Conservation (phyloP, 1,140 invertebrate genomes). For the Neoseiulus cucumeris region DNA sequence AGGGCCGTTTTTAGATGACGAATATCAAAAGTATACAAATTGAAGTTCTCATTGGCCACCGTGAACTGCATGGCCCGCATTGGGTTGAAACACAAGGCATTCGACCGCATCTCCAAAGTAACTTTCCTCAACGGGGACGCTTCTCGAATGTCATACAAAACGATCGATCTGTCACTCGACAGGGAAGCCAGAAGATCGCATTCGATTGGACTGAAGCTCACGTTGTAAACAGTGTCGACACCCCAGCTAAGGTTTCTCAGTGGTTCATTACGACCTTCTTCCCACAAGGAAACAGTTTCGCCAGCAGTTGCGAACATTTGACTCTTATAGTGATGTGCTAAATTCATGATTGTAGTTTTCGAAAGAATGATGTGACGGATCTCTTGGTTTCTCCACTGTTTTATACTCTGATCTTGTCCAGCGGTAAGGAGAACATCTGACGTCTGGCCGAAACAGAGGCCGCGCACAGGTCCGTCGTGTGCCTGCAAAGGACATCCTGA, state of each 20-base stretch:
- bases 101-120: slow-evolving; percentile 58
- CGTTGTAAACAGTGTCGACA: slow-evolving; percentile 64
- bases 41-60: slow-evolving; percentile 31
- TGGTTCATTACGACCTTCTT: slow-evolving; percentile 63
- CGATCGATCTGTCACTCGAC: slow-evolving; percentile 72
- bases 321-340: slow-evolving; percentile 59
- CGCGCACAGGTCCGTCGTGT: slow-evolving; percentile 74
- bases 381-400: slow-evolving; percentile 51
- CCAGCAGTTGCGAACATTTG: slow-evolving; percentile 80
- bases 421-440: slow-evolving; percentile 46
- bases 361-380: slow-evolving; percentile 37
- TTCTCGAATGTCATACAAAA: slow-evolving; percentile 81
- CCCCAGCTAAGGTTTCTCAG: slow-evolving; percentile 71
- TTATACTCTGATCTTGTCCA: slow-evolving; percentile 86
- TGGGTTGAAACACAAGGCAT: slow-evolving; percentile 88
- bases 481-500: slow-evolving; percentile 44
- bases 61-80: slow-evolving; percentile 43
- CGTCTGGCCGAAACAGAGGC: slow-evolving; percentile 45
- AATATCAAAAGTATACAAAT: slow-evolving; percentile 90
- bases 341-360: slow-evolving; percentile 49
- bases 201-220: slow-evolving; percentile 76
- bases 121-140: slow-evolving; percentile 63
- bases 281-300: slow-evolving; percentile 48
- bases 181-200: slow-evolving; percentile 28
- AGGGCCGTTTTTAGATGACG: slow-evolving; percentile 56